Percentiles rank a stretch among this genome's conserved stretches.
These are phyloP conservation scores for Chymomyza procnemis DNA, from an alignment of 2,888 invertebrate species.

Conservation along the genomic window DNA sequence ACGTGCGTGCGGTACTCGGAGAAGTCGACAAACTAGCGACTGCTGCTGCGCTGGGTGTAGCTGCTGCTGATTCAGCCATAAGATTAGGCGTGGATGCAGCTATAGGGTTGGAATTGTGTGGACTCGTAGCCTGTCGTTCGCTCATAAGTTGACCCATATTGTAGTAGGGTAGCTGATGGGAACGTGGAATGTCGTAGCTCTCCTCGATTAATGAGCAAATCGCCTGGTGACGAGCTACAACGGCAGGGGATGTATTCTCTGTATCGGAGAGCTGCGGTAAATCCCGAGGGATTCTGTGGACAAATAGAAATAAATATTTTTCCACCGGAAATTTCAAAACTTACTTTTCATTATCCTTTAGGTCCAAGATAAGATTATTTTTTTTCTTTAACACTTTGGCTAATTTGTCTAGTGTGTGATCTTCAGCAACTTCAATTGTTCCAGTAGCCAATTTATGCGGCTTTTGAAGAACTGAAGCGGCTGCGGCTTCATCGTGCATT, in stretches of 20 bases:
- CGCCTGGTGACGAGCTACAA: conserved; percentile 76
- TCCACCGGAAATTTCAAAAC: not conserved
- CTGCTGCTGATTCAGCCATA: conserved; percentile 47
- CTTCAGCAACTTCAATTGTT: conserved; percentile 81
- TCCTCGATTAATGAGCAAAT: conserved; percentile 79
- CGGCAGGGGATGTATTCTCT: conserved; percentile 78
- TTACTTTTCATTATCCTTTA: conserved; percentile 78
- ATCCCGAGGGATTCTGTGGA: conserved; percentile 72
- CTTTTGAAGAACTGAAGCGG: conserved; percentile 18
- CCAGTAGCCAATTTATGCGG: conserved; percentile 9
- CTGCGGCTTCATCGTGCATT: conserved; percentile 73
- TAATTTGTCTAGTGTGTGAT: conserved; percentile 57
- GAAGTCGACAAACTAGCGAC: conserved; percentile 30
- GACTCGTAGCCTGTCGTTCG: conserved; percentile 66
- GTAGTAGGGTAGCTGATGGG: conserved; percentile 81
- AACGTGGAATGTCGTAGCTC: conserved; percentile 86
- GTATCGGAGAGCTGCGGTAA: conserved; percentile 78
- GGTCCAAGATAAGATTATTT: conserved; percentile 73
- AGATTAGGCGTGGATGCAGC: conserved; percentile 78
- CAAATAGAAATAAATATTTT: not conserved
- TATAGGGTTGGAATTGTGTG: conserved; percentile 71
- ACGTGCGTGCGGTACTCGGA: conserved; percentile 62
- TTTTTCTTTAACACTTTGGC: conserved; percentile 82
- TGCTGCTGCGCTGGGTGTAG: conserved; percentile 5
- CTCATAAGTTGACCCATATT: conserved; percentile 75